Evolutionary conservation across 92 coral and sea anemone species (phyloP).

Genomic region (Palythoa grandiflora): DNA sequence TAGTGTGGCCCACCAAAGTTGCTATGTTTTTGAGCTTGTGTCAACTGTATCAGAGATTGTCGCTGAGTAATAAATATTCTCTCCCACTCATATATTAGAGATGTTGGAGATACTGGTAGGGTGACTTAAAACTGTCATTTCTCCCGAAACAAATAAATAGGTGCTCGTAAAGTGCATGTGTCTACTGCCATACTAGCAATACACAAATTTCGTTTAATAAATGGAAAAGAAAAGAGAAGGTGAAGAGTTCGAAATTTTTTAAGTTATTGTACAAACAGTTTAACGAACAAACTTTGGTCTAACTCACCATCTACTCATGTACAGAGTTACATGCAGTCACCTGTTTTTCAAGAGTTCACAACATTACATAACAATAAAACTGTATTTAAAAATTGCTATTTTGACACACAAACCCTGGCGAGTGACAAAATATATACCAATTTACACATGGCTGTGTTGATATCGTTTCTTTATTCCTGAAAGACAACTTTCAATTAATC

Average conservation of each 20-base stretch:
- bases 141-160: too few species aligned
- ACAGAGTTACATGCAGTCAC: conserved; percentile 7
- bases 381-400: conserved; percentile 20
- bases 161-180: conserved; percentile 28
- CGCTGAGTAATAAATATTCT: too few species aligned
- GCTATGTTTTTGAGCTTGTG: too few species aligned
- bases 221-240: background rate
- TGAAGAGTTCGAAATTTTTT: conserved; percentile 1
- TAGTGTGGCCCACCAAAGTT: too few species aligned
- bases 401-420: conserved; percentile 20
- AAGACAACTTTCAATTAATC: conserved; percentile 21
- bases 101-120: too few species aligned
- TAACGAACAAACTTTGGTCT: conserved; percentile 12
- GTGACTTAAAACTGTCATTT: too few species aligned
- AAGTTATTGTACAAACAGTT: conserved; percentile 25
- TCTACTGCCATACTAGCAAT: conserved; percentile 24
- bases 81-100: too few species aligned
- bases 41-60: too few species aligned
- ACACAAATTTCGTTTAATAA: conserved; percentile 8
- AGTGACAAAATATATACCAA: conserved; percentile 8
- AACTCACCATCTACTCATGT: conserved; percentile 5
- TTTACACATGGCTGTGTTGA: conserved; percentile 17
- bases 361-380: conserved; percentile 22
- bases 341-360: conserved; percentile 17
- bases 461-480: conserved; percentile 5